These are phyloP conservation scores for Drosophila quadrilineata DNA, from an alignment of 1,140 invertebrate species.

Conservation along the genomic window DNA sequence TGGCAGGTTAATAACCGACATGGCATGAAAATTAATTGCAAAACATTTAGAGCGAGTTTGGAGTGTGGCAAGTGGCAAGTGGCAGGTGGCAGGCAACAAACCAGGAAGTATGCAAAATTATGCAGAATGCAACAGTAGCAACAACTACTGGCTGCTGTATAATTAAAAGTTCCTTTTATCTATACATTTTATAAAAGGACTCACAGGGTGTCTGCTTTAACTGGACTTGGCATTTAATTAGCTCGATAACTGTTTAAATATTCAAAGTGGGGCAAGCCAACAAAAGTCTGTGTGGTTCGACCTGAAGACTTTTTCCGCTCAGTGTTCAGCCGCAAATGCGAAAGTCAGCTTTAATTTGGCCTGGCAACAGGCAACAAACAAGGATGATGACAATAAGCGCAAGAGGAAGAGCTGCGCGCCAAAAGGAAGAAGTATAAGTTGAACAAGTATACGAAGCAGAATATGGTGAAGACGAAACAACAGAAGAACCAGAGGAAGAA, in stretches of 20 bases:
- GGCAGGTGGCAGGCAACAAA: neutral
- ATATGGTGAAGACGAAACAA: neutral
- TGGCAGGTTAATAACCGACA: slow-evolving; percentile 72
- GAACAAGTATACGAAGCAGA: no score
- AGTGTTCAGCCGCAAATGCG: slow-evolving; percentile 3
- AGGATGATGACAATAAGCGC: neutral
- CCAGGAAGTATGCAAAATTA: slow-evolving; percentile 62
- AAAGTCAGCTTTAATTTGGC: slow-evolving; percentile 29
- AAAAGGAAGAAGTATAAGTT: neutral
- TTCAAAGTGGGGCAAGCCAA: slow-evolving; percentile 1
- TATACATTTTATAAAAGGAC: no score
- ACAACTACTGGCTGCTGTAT: neutral
- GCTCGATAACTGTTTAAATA: slow-evolving; percentile 19
- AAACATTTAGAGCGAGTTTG: slow-evolving; percentile 61
- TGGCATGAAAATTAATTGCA: slow-evolving; percentile 72
- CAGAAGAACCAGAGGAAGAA: neutral
- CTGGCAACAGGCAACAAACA: slow-evolving; percentile 16
- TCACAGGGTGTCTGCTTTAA: no score
- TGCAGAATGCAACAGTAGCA: slow-evolving; percentile 39
- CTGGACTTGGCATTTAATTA: slow-evolving; percentile 19
- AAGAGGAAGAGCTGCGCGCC: neutral
- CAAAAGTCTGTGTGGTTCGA: neutral
- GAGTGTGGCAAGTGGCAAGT: slow-evolving; percentile 1
- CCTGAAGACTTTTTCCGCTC: neutral
- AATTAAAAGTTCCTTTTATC: slow-evolving; percentile 40